Evolutionary conservation across 1,140 invertebrate species (phyloP).

Genomic region (Octopus bimaculoides): DNA sequence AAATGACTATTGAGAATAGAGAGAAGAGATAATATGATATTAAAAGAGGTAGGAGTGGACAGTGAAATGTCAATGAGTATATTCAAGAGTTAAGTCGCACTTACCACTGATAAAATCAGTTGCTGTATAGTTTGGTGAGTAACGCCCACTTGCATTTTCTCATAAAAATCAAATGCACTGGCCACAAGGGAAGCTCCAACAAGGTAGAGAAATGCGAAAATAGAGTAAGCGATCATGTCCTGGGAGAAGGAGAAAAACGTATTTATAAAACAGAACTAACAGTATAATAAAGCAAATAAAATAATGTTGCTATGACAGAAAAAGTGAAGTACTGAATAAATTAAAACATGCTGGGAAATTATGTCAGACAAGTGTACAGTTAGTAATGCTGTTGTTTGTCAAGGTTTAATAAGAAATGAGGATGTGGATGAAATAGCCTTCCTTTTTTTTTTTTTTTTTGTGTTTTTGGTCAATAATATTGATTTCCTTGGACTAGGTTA

Average conservation of each 20-base stretch:
- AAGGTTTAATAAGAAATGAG: too few relatives aligned
- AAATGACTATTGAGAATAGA: too few relatives aligned
- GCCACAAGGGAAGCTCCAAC: slow-evolving; percentile 42
- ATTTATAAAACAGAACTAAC: background rate
- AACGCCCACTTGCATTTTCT: slow-evolving; percentile 39
- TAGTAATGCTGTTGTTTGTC: too few relatives aligned
- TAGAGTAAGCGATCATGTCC: slow-evolving; percentile 40
- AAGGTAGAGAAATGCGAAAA: slow-evolving; percentile 44
- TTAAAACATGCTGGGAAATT: too few relatives aligned
- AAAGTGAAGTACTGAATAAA: too few relatives aligned
- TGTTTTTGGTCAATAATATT: too few relatives aligned
- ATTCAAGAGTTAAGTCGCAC: background rate
- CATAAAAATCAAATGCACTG: slow-evolving; percentile 44
- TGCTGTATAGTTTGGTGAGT: slow-evolving; percentile 32
- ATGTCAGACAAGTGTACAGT: too few relatives aligned
- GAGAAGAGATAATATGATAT: too few relatives aligned
- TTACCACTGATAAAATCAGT: slow-evolving; percentile 39
- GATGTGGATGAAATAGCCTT: too few relatives aligned
- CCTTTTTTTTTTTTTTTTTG: too few relatives aligned
- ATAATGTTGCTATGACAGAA: background rate
- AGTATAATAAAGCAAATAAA: background rate
- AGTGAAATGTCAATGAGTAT: background rate
- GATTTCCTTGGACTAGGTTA: too few relatives aligned
- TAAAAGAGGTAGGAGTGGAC: background rate
- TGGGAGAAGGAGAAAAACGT: slow-evolving; percentile 21